phyloP scores from a whole-genome alignment of 2,888 invertebrate genomes.

The Anthoptus insignis region DNA sequence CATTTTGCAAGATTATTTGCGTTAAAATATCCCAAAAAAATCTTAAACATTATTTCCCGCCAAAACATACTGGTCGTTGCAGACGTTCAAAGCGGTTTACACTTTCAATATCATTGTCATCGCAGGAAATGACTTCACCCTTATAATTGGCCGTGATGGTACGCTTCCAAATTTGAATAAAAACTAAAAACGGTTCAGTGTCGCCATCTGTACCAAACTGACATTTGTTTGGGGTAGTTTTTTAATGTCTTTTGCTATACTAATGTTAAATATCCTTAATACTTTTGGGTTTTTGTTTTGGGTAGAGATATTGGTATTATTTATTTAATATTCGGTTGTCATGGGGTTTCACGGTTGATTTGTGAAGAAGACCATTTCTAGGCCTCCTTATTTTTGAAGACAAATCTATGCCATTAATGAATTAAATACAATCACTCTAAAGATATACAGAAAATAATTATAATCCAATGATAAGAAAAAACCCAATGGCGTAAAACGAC shows the following conservation, averaged over 20 bases:
- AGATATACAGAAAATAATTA: no score
- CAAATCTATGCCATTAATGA: no score
- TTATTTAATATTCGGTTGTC: no score
- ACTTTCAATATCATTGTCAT: constrained; percentile 78
- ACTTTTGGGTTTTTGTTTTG: no score
- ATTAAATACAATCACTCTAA: no score
- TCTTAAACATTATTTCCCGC: constrained; percentile 52
- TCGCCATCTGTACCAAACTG: constrained; percentile 10
- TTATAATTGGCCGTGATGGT: constrained; percentile 63
- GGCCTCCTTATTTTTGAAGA: no score
- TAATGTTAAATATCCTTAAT: not conserved
- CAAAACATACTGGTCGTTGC: constrained; percentile 56
- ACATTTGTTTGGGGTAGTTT: constrained; percentile 3
- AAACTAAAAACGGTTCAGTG: constrained; percentile 31
- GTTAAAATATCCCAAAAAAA: no score
- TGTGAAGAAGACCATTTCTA: no score
- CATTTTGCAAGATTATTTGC: no score
- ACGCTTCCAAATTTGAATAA: constrained; percentile 65
- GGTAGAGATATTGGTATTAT: no score
- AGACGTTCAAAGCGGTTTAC: constrained; percentile 53
- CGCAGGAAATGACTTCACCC: constrained; percentile 78
- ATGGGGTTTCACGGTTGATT: no score
- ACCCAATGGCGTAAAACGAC: not conserved
- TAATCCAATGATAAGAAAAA: not conserved
- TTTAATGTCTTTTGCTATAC: not conserved